These are phyloP conservation scores for Takifugu bimaculatus DNA, from an alignment of 2,113 vertebrate species.

Conservation along the genomic window DNA sequence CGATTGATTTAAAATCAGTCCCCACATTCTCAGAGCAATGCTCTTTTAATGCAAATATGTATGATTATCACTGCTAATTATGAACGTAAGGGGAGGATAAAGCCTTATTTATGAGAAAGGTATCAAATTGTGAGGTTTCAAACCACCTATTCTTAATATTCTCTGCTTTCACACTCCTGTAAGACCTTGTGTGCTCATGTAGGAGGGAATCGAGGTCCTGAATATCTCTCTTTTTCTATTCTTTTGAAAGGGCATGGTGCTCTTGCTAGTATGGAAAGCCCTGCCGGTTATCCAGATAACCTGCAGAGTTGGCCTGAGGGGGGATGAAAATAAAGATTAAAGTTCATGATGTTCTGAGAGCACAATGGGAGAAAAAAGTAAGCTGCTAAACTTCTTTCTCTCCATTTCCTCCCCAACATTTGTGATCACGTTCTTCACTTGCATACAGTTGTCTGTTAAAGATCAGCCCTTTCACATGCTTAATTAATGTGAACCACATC, in stretches of 20 bases:
- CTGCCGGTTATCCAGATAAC: slow-evolving; percentile 11
- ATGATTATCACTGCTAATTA: too few relatives aligned
- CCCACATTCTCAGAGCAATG: too few relatives aligned
- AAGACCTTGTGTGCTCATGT: neutral
- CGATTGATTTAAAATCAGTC: too few relatives aligned
- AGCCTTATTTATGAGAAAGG: too few relatives aligned
- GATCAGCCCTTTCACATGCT: too few relatives aligned
- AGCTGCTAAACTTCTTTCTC: neutral
- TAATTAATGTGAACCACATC: too few relatives aligned
- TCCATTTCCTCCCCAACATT: neutral
- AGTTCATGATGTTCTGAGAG: slow-evolving; percentile 16
- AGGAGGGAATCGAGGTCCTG: neutral
- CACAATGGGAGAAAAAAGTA: slow-evolving; percentile 1
- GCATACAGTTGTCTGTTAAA: too few relatives aligned
- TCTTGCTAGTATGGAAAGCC: slow-evolving; percentile 1
- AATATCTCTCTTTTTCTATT: neutral
- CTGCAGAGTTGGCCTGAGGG: slow-evolving; percentile 8
- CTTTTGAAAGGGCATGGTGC: neutral
- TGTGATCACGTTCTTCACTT: too few relatives aligned
- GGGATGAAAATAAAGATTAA: slow-evolving; percentile 32
- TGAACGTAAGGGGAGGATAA: too few relatives aligned
- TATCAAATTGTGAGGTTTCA: too few relatives aligned
- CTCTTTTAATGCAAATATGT: too few relatives aligned
- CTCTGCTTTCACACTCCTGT: neutral
- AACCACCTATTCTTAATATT: neutral